Base-by-base conservation (phyloP, 2,797 vertebrate genomes). In the Muscicapa striata region DNA sequence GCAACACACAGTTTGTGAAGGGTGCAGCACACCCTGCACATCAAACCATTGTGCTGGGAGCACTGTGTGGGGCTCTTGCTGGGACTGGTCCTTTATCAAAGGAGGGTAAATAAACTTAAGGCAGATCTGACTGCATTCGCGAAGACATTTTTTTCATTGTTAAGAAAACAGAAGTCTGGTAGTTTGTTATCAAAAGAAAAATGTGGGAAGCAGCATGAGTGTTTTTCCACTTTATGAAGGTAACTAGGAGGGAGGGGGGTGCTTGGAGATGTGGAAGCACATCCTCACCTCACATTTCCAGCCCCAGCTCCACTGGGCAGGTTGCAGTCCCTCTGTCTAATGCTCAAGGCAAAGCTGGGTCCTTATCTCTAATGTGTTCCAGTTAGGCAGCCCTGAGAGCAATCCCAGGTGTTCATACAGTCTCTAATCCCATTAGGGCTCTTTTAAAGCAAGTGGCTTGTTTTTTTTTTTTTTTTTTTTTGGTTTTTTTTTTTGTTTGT, bases 341-440 rank as follows among this genome's bases (percentile, higher is more conserved):
- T 0, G 5, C 34, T 87, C 41, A 81, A 13, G 36, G 77, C 78
- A 63, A 64, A 89, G 64, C 54, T 6, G 4, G 13, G 27, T 58
- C 46, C 57, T 93, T 91, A 80, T 74, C 86, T 87, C 77, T 86
- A 83, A 92, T 41, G 20, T 55, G 88, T 88, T 94, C 73, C 93
- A 67, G 69, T 57, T 77, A 34, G 82, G 75, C 1, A 0, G 89
- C 76, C 63, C 89, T 91, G 92, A 96, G 95, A 97, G 90, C 80
- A 94, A 87, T 49, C 69, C 89, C 94, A 91, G 95, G 95, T 97
- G 96, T 95, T 97, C 95, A 92, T 67, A 93, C 70, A 90, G 80
- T 90, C 59, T n/a, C 54, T 77, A 94, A 96, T 93, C 91, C 91
- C 93, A 96, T 96, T 95, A 97, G 67, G 85, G 75, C 77, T 90